Base-by-base conservation (phyloP, 2,797 vertebrate genomes). In the Clarias laeviceps region DNA sequence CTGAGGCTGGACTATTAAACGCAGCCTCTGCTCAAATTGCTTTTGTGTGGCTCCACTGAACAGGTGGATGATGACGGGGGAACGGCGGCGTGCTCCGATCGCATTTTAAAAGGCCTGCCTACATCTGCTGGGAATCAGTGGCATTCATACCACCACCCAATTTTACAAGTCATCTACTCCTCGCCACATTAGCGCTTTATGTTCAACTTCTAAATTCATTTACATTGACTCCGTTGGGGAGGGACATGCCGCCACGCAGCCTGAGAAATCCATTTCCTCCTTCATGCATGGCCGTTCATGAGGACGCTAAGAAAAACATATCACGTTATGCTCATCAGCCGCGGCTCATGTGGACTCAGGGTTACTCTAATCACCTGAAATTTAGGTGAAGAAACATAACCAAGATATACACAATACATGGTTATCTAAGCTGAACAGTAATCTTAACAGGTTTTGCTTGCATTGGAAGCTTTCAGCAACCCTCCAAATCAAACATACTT, bases 41-140 rank as follows among this genome's bases (percentile, higher is more conserved):
- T 92, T 91, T 89, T 88, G 88, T 85, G 84, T 85, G 83, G 88
- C 90, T 90, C 80, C 68, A 85, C 83, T 87, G 92, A 88, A 90
- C 90, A 92, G 87, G 87, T 88, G 81, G 84, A 93, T 92, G 91
- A 92, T 89, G 85, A 91, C 54, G 66, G 20, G 82, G 40, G 82
- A 69, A 74, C 66, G 69, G 86, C 86, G 65, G 69, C 11, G 68
- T 61, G 83, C 72, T 80, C 81, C 87, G 65, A 89, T 88, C 90
- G 79, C 70, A 83, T 91, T 89, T 88, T 84, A 83, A 87, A 90
- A 68, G 73, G 70, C 80, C 87, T 85, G 62, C 45, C 37, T 50
- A 82, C 83, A 84, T 88, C 86, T 85, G 83, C 80, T 70, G 57
- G 76, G 86, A 87, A 84, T 89, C 89, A 84, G 84, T 87, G 85